These are phyloP conservation scores for Tuta absoluta DNA, from an alignment of 2,888 invertebrate species.

Conservation along the genomic window DNA sequence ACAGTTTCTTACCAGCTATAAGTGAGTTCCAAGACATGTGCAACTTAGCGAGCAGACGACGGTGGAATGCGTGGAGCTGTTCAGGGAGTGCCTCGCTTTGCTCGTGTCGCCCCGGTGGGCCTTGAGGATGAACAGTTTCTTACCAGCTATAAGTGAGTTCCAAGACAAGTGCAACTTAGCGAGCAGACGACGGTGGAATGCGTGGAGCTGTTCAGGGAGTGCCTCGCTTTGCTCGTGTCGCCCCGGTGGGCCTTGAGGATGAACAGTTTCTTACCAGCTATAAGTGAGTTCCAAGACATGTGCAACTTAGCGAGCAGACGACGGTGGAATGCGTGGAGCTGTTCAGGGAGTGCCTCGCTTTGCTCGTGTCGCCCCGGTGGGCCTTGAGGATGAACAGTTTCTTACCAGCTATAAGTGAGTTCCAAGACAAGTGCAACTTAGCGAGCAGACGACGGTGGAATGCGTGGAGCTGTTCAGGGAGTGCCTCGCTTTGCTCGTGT, in stretches of 20 bases:
- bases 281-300: constrained; percentile 50
- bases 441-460: constrained; percentile 71
- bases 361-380: constrained; percentile 55
- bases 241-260: constrained; percentile 53
- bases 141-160: constrained; percentile 58
- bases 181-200: constrained; percentile 76
- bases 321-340: constrained; percentile 81
- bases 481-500: constrained; percentile 58
- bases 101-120: constrained; percentile 54
- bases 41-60: constrained; percentile 64
- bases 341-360: constrained; percentile 70
- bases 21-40: constrained; percentile 47
- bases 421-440: not conserved
- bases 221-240: constrained; percentile 56
- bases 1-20: constrained; percentile 53
- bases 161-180: constrained; percentile 5
- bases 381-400: constrained; percentile 55
- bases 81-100: constrained; percentile 66
- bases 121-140: constrained; percentile 53
- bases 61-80: constrained; percentile 81
- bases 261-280: constrained; percentile 52
- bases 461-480: constrained; percentile 82
- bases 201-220: constrained; percentile 81
- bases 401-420: constrained; percentile 58
- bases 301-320: constrained; percentile 56